These are phyloP conservation scores for Sicus ferrugineus DNA, from an alignment of 2,888 invertebrate species.

Conservation along the genomic window DNA sequence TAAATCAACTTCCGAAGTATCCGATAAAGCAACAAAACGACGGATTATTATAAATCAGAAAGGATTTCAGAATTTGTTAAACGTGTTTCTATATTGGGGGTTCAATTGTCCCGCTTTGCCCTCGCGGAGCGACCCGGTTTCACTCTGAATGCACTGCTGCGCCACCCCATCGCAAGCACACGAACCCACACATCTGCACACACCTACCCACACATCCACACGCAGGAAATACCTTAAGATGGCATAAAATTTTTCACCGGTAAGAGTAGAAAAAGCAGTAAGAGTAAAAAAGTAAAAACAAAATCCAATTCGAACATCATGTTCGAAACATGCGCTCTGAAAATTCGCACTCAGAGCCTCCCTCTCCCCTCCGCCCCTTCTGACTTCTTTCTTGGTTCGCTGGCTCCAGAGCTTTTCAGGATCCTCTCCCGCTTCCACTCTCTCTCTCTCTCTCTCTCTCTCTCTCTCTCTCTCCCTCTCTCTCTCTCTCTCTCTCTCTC, in stretches of 20 bases:
- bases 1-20: too few species aligned
- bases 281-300: constrained; percentile 8
- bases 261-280: background rate
- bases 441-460: background rate
- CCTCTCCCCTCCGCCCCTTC: background rate
- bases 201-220: constrained; percentile 24
- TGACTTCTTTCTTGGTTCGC: background rate
- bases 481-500: constrained; percentile 17
- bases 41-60: too few species aligned
- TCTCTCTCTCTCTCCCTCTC: constrained; percentile 10
- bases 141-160: too few species aligned
- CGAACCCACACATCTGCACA: constrained; percentile 26
- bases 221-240: constrained; percentile 25
- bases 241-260: constrained; percentile 22
- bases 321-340: constrained; percentile 41
- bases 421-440: constrained; percentile 17
- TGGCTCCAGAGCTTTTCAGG: constrained; percentile 16
- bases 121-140: too few species aligned
- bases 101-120: too few species aligned
- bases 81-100: too few species aligned
- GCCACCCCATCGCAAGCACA: background rate
- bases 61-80: too few species aligned
- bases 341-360: background rate
- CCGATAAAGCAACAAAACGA: too few species aligned
- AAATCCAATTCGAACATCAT: constrained; percentile 40